These are phyloP conservation scores for Isurus oxyrinchus DNA, from an alignment of 2,113 vertebrate species.

Conservation along the genomic window DNA sequence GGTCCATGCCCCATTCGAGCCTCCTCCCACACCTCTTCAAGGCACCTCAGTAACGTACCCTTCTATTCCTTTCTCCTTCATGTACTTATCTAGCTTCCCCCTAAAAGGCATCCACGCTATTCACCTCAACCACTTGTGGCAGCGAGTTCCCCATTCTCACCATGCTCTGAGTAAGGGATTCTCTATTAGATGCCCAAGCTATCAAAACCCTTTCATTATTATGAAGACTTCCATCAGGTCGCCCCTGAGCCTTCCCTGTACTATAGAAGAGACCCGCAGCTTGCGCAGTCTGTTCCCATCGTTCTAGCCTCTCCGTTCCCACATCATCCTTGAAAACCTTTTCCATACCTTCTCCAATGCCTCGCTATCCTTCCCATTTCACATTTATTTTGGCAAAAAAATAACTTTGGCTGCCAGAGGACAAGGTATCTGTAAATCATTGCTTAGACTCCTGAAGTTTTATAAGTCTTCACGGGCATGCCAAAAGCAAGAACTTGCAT, in stretches of 20 bases:
- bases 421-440: neutral
- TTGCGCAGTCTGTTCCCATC: neutral
- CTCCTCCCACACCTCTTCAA: no score
- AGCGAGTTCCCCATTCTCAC: neutral
- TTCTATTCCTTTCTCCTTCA: no score
- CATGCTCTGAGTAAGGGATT: neutral
- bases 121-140: no score
- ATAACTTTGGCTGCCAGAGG: neutral
- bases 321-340: neutral
- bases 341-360: neutral
- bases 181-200: neutral
- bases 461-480: neutral
- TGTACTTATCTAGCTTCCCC: no score
- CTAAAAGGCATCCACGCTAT: no score
- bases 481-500: neutral
- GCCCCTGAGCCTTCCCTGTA: neutral
- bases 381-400: neutral
- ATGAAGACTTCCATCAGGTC: no score
- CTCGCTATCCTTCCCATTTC: neutral
- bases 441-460: neutral
- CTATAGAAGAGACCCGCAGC: neutral
- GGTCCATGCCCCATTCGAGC: neutral
- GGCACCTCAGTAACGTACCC: no score
- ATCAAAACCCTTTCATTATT: no score
- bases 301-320: neutral